Conservation (phyloP, 2,888 invertebrate genomes). For the Erebia ligea region DNA sequence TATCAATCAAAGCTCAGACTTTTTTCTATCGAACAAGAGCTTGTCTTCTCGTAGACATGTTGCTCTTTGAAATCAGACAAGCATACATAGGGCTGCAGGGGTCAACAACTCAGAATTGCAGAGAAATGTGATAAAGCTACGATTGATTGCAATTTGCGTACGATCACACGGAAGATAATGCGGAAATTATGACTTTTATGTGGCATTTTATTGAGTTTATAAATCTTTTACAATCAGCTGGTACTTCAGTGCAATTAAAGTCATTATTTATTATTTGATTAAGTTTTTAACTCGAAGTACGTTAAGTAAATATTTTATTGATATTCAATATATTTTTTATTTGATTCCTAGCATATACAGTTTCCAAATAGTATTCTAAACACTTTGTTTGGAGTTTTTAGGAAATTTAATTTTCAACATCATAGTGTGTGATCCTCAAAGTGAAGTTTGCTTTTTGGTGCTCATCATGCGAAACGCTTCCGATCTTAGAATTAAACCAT, state of each 20-base stretch:
- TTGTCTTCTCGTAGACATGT: neutral
- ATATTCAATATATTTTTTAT: neutral
- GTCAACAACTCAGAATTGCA: conserved; percentile 31
- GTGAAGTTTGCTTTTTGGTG: too few species aligned
- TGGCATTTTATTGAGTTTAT: conserved; percentile 25
- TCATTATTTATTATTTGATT: neutral
- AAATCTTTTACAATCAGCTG: conserved; percentile 17
- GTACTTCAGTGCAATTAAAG: conserved; percentile 13
- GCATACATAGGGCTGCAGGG: conserved; percentile 58
- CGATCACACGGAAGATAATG: conserved; percentile 31
- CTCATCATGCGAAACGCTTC: too few species aligned
- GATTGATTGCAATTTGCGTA: conserved; percentile 34
- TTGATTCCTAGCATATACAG: too few species aligned
- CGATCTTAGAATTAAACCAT: too few species aligned
- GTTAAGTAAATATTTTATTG: neutral
- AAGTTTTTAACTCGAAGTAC: neutral
- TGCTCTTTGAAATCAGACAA: neutral
- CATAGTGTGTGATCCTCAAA: too few species aligned
- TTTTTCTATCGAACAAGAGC: neutral
- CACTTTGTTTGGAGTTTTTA: too few species aligned
- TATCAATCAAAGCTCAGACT: too few species aligned
- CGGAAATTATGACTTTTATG: conserved; percentile 25
- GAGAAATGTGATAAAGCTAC: conserved; percentile 31
- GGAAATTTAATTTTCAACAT: too few species aligned
- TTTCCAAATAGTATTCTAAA: too few species aligned